Evolutionary conservation across 1,140 invertebrate species (phyloP), one percentile per base, ranked within the genome.

Genomic region (Stenopsyche tienmushanensis): DNA sequence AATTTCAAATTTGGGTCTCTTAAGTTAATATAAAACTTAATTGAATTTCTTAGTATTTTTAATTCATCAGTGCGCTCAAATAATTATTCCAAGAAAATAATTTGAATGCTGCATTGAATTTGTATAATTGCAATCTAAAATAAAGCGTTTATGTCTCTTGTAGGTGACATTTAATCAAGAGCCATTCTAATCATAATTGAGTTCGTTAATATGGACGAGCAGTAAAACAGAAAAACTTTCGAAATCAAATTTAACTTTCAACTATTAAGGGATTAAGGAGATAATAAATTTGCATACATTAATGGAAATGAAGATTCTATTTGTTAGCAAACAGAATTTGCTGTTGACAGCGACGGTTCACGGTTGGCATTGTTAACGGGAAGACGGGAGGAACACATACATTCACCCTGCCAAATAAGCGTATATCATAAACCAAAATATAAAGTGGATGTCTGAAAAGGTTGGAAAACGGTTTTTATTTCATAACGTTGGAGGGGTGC

Each of bases 221-320:
- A 34, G 5, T 34, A 7, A 34, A 34, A 7, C 29, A 18, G 45
- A 65, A 65, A 45, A 64, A 64, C 62, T 64, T 66, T 55, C 9
- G 10, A 47, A 66, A 62, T 26, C 65, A 66, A 66, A 66, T 66
- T 55, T 66, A 66, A 66, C 65, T 66, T 66, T 66, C 34, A 17
- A 47, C 44, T 66, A 62, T 55, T 55, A 66, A 20, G 52, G 55
- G 55, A 62, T 55, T 55, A 66, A 20, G 52, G 55, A 62, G 57
- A 54, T 66, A 62, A 66, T 55, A 66, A 66, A 66, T 66, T 66
- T 66, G 50, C 65, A 62, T 62, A 39, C 57, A 66, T 66, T 55
- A 66, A 66, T 62, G 58, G 34, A 62, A 62, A 62, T 54, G 47
- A 62, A 60, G 57, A 21, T 41, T 54, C 58, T 49, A 49, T 62